Conservation (phyloP, 2,113 vertebrate genomes). For the Pampusana beccarii region DNA sequence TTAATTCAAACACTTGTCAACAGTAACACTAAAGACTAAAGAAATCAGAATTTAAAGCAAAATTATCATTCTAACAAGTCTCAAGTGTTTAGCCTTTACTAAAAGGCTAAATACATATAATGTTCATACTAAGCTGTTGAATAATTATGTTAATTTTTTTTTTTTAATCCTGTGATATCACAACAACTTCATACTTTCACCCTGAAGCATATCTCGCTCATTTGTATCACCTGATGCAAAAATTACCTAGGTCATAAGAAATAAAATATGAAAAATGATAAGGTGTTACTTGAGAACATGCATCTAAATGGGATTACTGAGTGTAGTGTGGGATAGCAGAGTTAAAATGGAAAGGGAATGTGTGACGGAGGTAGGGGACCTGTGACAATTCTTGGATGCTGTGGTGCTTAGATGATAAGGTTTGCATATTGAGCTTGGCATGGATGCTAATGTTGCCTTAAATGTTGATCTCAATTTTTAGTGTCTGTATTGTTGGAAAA, state of each 20-base stretch:
- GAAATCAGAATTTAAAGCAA: constrained; percentile 52
- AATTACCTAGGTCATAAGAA: background rate
- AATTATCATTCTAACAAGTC: constrained; percentile 49
- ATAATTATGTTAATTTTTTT: background rate
- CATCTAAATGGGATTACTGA: background rate
- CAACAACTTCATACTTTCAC: background rate
- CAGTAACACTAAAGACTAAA: constrained; percentile 12
- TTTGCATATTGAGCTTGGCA: constrained; percentile 51
- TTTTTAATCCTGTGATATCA: background rate
- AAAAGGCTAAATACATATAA: background rate
- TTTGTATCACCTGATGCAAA: background rate
- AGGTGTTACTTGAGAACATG: background rate
- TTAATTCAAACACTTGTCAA: constrained; percentile 29
- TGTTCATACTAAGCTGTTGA: background rate
- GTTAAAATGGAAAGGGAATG: constrained; percentile 9
- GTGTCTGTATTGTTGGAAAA: constrained; percentile 59
- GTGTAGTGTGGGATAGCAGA: background rate
- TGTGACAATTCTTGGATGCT: constrained; percentile 23
- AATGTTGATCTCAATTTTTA: constrained; percentile 64
- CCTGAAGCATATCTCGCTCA: background rate
- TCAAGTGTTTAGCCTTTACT: background rate
- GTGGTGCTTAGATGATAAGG: constrained; percentile 8
- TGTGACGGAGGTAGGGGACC: background rate
- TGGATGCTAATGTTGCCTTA: constrained; percentile 65
- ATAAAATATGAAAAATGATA: background rate